Conservation (phyloP, 2,113 vertebrate species). For the Salvelinus alpinus region DNA sequence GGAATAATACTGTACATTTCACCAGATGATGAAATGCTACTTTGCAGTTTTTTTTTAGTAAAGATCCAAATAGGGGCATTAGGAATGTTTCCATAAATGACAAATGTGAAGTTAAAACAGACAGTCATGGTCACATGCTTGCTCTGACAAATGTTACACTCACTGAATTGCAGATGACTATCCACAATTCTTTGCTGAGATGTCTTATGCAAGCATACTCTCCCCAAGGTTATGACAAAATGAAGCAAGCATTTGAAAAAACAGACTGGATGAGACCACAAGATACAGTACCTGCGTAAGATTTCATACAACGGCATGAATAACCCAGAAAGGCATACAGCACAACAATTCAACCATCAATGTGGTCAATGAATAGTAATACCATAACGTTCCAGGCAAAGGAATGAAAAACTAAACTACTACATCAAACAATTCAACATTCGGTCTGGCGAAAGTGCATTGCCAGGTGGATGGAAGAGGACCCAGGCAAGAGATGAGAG, state of each 20-base stretch:
- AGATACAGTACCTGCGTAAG: neutral
- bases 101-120: neutral
- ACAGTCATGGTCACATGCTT: conserved; percentile 18
- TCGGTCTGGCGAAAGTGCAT: neutral
- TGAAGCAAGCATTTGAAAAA: neutral
- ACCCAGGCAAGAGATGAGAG: neutral
- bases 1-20: neutral
- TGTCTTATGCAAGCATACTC: neutral
- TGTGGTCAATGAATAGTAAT: neutral
- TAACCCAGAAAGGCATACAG: neutral
- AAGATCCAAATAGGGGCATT: too few relatives aligned
- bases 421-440: neutral
- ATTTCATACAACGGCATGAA: neutral
- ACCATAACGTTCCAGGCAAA: neutral
- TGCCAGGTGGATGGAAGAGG: neutral
- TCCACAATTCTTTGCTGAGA: neutral
- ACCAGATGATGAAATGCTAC: neutral
- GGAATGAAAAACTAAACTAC: neutral
- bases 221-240: too few relatives aligned
- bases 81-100: too few relatives aligned
- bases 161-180: conserved; percentile 2
- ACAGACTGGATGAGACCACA: neutral
- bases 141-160: neutral
- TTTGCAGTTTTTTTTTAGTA: neutral
- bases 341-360: neutral